A percentile compares a stretch with the other conserved stretches of the same genome.
Conservation (phyloP, 2,113 vertebrate genomes). For the Tor tambroides region DNA sequence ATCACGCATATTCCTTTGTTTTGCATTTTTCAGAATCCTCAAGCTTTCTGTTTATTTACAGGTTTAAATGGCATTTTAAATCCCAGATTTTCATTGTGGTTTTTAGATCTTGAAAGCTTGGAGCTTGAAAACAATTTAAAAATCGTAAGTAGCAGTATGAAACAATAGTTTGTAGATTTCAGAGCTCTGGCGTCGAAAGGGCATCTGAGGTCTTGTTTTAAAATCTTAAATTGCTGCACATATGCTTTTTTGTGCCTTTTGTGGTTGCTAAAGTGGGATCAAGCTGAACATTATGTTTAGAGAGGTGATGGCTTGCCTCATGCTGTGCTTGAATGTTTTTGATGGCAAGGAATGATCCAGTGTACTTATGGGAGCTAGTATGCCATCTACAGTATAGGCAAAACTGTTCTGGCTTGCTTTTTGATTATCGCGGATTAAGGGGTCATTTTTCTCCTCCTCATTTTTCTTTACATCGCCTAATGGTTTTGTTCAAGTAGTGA, state of each 20-base stretch:
- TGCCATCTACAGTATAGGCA: not conserved
- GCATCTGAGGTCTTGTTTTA: not conserved
- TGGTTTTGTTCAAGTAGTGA: not conserved
- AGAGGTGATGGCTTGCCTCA: slow-evolving; percentile 15
- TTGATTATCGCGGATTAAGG: slow-evolving; percentile 2
- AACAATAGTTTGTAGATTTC: slow-evolving; percentile 16
- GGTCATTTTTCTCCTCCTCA: not conserved
- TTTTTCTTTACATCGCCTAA: not conserved
- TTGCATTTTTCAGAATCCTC: not conserved
- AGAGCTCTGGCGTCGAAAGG: not conserved
- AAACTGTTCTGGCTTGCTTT: slow-evolving; percentile 15
- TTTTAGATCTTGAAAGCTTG: not conserved
- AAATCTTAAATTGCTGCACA: not conserved
- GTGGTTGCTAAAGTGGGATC: slow-evolving; percentile 19
- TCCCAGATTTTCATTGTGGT: not conserved
- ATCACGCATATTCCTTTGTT: not conserved
- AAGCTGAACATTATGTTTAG: not conserved
- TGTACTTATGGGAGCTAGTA: slow-evolving; percentile 12
- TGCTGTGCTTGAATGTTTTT: slow-evolving; percentile 28
- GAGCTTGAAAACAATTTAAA: not conserved
- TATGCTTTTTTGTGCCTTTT: slow-evolving; percentile 15
- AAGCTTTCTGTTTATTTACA: not conserved
- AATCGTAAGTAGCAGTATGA: not conserved
- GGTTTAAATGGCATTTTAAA: slow-evolving; percentile 10
- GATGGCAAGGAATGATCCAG: not conserved